These are phyloP conservation scores for Subacronicta megacephala DNA, from an alignment of 2,888 invertebrate species.

Conservation along the genomic window DNA sequence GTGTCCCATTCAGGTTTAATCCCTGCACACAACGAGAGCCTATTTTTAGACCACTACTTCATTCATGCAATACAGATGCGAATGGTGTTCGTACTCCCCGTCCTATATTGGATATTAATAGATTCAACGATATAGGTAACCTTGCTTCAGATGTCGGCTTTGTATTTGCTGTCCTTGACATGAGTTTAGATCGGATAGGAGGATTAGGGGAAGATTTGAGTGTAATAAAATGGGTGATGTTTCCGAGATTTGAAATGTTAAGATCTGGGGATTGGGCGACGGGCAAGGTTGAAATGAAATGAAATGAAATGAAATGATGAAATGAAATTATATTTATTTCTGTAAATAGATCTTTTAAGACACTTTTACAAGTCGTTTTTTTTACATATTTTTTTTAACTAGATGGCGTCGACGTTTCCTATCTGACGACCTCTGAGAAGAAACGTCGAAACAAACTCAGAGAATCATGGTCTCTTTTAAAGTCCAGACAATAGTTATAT, in stretches of 20 bases:
- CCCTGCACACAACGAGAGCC: constrained; percentile 66
- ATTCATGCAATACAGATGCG: constrained; percentile 68
- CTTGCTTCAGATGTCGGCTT: constrained; percentile 16
- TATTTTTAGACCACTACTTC: constrained; percentile 83
- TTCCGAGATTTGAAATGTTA: constrained; percentile 4
- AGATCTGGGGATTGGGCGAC: not conserved
- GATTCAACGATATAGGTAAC: constrained; percentile 28
- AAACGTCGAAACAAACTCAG: too few relatives aligned
- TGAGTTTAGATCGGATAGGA: constrained; percentile 6
- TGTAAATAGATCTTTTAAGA: too few relatives aligned
- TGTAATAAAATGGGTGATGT: constrained; percentile 6
- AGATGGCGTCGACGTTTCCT: too few relatives aligned
- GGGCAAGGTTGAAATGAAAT: too few relatives aligned
- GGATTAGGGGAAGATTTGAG: constrained; percentile 17
- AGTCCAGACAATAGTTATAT: too few relatives aligned
- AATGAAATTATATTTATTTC: too few relatives aligned
- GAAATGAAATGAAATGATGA: too few relatives aligned
- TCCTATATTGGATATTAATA: constrained; percentile 46
- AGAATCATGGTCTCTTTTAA: too few relatives aligned
- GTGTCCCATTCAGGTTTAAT: constrained; percentile 81
- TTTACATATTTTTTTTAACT: too few relatives aligned
- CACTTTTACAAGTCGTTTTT: too few relatives aligned
- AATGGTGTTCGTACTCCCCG: constrained; percentile 27
- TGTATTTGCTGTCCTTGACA: constrained; percentile 32
- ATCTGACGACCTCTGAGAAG: too few relatives aligned